Base-by-base conservation (phyloP, 1,140 invertebrate genomes). In the Dinothrombium tinctorium region DNA sequence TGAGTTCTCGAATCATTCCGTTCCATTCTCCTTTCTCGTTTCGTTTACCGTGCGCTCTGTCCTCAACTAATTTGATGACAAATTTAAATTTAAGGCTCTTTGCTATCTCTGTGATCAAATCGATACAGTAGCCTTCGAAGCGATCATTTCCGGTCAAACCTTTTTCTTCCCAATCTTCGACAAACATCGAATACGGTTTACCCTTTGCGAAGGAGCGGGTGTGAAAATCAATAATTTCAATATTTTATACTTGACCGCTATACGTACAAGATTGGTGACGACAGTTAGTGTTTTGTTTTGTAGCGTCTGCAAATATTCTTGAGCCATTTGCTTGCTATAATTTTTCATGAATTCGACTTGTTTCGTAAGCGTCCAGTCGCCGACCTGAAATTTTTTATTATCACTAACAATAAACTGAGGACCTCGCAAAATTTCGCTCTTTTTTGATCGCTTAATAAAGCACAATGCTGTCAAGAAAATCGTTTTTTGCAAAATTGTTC, bases 281-380 rank as follows among this genome's bases (percentile, higher is more conserved):
- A 94, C 81, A 35, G 76, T 71, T 36, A 95, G 70, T 0, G 82
- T 89, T 60, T 84, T 87, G 51, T 90, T 90, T 48, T 81, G 75
- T 21, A 92, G 60, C 52, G 77, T 80, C 49, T 83, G 74, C 5
- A 80, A 76, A 40, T 82, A 76, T 52, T 78, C 73, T 40, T 75
- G 75, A 49, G 78, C 73, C 15, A 50, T 47, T 24, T 72, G 73
- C 48, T 84, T 77, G 4, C 72, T 71, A 50, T 76, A 79, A 11
- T 77, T 78, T 42, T 76, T 68, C 0, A 84, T 90, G 45, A 90
- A 84, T 59, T 90, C 87, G 2, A 84, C 72, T 9, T 79, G 79
- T 49, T 75, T 73, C 7, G 73, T 75, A 9, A 75, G 76, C 52
- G 83, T 84, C 82, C 83, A 90, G 14, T 70, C 74, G 14, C 83